Base-by-base conservation (phyloP, 2,797 vertebrate species). In the Hyperoplus lanceolatus region DNA sequence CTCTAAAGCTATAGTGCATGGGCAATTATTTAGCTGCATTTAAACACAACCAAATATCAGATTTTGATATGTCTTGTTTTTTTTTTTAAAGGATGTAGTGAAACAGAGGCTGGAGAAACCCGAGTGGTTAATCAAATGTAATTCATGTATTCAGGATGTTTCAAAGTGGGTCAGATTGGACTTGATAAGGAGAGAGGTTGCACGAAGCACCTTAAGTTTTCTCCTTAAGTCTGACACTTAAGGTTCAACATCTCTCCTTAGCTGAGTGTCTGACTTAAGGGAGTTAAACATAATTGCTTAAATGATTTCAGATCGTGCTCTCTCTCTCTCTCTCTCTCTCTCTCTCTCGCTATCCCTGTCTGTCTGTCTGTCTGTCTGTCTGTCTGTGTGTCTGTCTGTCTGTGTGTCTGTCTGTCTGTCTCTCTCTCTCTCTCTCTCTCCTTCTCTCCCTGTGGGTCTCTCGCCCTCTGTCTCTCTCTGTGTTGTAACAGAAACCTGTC, bases 401-500 rank as follows among this genome's bases (percentile, higher is more conserved):
- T 80, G 2, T 1, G 14, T 36, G 41, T 45, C 15, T 13, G n/a
- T 39, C 48, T 42, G 4, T 60, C 3, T 4, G 8, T 45, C n/a
- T 67, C 16, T 41, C 53, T 53, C n/a, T 29, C 50, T 51, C 14
- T 8, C 42, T 12, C 9, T 54, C 36, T 57, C 39, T 21, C 7
- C 36, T 38, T 0, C 41, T 79, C 58, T 54, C 1, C 11, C 43
- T 42, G 54, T 59, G 50, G 41, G 46, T 73, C 80, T 70, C 65
- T 73, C 39, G 6, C 5, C 49, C 50, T 81, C 69, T 77, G 75
- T 75, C 49, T 69, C 67, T 45, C 43, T 45, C 43, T 45, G 50
- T 38, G 49, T 67, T 85, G 86, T 86, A 90, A 91, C 73, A 82
- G 82, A 86, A 90, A 81, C 90, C 87, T 45, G 67, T 29, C 8